Base-by-base conservation (phyloP, 1,140 invertebrate species). In the Drosophila serrata region DNA sequence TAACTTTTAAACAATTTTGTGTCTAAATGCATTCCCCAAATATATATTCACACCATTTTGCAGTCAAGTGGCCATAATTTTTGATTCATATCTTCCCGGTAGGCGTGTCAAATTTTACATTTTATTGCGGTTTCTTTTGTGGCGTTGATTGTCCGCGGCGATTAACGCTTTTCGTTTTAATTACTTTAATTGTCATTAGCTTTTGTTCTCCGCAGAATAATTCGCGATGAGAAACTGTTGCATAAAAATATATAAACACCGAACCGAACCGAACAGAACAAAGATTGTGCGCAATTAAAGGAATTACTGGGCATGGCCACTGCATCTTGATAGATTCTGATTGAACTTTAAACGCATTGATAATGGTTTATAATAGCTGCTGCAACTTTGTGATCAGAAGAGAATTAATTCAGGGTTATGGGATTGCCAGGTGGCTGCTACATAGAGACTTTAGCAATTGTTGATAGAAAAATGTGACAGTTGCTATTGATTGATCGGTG, bases 151-250 rank as follows among this genome's bases (percentile, higher is more conserved):
- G 51, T 11, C 24, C 35, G 37, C 22, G 17, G 49, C 73, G 55
- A 68, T 68, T 48, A 76, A 53, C 40, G 46, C 58, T 37, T 33
- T 45, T 53, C 40, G 40, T 74, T 73, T 64, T 77, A 77, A 58
- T 77, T 75, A 75, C 60, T 75, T 58, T 68, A 77, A 75, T 75
- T 65, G 72, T 24, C 45, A 49, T 29, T 22, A 48, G 45, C 24
- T 24, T 42, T 73, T 55, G 35, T 68, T 45, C 59, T 55, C 42
- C 69, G 39, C 27, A 60, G 24, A 68, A 68, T 56, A 56, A 48
- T 68, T 49, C 43, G 17, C 22, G 33, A 35, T 55, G 74, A 29
- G 53, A 75, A 45, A 33, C 59, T 27, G 31, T 49, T 76, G 40
- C 27, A 53, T 76, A 48, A 75, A 56, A 27, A 19, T 43, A 72